These are phyloP conservation scores for Uloborus plumipes DNA, from an alignment of 2,888 invertebrate species.

Conservation along the genomic window DNA sequence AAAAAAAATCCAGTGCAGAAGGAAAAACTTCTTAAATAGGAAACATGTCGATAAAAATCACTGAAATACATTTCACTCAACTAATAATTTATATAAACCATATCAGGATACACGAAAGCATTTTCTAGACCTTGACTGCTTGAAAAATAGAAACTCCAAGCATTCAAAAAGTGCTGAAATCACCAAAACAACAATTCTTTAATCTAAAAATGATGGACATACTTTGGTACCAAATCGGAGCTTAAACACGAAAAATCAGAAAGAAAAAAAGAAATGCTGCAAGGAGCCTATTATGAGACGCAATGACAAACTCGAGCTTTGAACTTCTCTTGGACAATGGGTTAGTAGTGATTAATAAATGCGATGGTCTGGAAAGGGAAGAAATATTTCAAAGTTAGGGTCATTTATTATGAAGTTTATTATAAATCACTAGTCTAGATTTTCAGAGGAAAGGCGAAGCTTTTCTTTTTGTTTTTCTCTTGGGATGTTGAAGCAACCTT, in stretches of 20 bases:
- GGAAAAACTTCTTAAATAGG: too few species aligned
- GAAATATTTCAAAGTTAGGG: conserved; percentile 25
- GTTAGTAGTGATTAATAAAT: conserved; percentile 32
- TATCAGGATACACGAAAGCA: not conserved
- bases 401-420: conserved; percentile 32
- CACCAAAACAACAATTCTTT: conserved; percentile 25
- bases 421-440: conserved; percentile 25
- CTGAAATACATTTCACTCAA: too few species aligned
- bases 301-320: conserved; percentile 40
- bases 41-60: too few species aligned
- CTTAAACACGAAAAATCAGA: conserved; percentile 16
- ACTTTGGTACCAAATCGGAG: conserved; percentile 16
- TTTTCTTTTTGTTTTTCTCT: too few species aligned
- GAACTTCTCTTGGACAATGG: conserved; percentile 35
- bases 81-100: too few species aligned
- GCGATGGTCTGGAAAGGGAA: conserved; percentile 32
- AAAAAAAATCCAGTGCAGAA: too few species aligned
- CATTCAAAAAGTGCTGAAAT: conserved; percentile 17
- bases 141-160: conserved; percentile 7
- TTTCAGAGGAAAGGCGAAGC: too few species aligned
- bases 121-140: not conserved
- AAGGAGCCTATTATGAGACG: conserved; percentile 21
- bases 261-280: too few species aligned
- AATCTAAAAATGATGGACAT: conserved; percentile 29
- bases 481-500: too few species aligned